phyloP scores from a whole-genome alignment of 2,888 invertebrate genomes.

The Mycogona germanica region DNA sequence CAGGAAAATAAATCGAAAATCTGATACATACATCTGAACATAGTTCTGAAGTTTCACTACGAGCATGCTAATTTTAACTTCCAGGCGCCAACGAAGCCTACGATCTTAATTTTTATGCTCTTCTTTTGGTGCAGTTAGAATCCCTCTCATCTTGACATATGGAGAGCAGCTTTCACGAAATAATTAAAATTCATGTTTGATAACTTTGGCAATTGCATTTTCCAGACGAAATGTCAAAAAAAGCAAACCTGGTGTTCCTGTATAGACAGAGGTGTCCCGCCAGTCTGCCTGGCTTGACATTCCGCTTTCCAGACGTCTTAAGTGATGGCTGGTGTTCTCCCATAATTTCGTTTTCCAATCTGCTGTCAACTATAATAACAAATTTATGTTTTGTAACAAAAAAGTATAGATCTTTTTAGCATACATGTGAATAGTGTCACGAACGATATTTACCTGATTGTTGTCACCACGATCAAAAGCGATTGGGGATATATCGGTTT shows the following conservation, averaged over 20 bases:
- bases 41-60: not conserved
- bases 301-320: slow-evolving; percentile 5
- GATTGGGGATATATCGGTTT: not conserved
- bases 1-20: too few relatives aligned
- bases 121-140: not conserved
- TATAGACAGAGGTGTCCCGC: slow-evolving; percentile 55
- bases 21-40: too few relatives aligned
- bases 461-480: slow-evolving; percentile 6
- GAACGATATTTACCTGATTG: not conserved
- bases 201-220: not conserved
- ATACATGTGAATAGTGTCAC: not conserved
- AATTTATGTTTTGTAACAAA: not conserved
- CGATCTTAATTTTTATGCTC: not conserved
- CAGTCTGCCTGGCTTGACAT: slow-evolving; percentile 22
- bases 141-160: not conserved
- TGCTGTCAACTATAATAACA: not conserved
- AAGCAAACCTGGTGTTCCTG: slow-evolving; percentile 48
- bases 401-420: not conserved
- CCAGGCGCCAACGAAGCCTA: too few relatives aligned
- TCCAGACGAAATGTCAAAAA: not conserved
- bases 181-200: not conserved
- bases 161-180: not conserved
- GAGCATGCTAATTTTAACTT: too few relatives aligned
- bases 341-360: slow-evolving; percentile 3
- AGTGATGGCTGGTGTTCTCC: slow-evolving; percentile 6